These are phyloP conservation scores for Yponomeuta malinellus DNA, from an alignment of 2,888 invertebrate species.

Conservation along the genomic window DNA sequence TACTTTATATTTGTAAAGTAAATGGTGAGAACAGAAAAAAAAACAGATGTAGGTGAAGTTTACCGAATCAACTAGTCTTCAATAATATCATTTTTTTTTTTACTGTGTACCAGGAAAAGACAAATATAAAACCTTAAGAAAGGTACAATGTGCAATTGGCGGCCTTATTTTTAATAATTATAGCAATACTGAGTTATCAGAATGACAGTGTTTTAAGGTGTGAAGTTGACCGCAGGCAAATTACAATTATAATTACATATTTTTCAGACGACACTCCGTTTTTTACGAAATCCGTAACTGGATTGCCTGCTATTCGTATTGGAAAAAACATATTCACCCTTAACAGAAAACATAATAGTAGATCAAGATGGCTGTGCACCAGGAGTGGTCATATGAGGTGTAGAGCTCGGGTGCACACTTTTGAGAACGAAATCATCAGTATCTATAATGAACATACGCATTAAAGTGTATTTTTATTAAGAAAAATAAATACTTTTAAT, in stretches of 20 bases:
- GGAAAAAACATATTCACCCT: neutral
- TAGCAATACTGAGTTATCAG: no score
- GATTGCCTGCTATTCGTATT: neutral
- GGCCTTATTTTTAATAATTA: no score
- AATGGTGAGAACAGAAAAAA: no score
- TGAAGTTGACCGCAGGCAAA: neutral
- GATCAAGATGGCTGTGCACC: neutral
- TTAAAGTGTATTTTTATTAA: neutral
- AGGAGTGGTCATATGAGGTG: neutral
- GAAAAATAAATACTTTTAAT: no score
- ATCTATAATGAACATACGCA: conserved; percentile 13
- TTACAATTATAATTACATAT: neutral
- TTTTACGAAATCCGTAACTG: neutral
- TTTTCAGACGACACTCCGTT: neutral
- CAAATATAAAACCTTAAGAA: no score
- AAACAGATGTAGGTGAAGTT: no score
- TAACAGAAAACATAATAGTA: neutral
- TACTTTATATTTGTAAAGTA: no score
- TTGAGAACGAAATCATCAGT: neutral
- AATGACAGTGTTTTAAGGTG: no score
- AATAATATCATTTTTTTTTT: no score
- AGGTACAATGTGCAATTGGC: no score
- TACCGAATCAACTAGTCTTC: no score
- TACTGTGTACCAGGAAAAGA: no score
- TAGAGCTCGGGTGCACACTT: conserved; percentile 5